Percentiles rank a stretch among this genome's conserved stretches.
Evolutionary conservation across 2,797 vertebrate genomes (phyloP).

Genomic region (Enteromius radiatus): DNA sequence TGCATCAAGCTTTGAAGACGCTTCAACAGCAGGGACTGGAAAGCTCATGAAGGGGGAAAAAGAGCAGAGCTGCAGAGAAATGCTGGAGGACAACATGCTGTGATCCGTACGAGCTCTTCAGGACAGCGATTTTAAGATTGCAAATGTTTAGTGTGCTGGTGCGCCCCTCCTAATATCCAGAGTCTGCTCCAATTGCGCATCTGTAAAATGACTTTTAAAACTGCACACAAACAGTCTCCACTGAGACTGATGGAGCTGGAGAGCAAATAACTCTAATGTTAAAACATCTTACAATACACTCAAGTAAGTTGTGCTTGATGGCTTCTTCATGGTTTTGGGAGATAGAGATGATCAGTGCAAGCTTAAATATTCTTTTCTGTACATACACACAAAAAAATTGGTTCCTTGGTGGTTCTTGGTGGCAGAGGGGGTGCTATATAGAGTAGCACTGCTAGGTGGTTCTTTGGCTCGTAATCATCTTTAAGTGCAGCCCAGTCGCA

Average conservation of each 20-base stretch:
- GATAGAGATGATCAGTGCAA: not conserved
- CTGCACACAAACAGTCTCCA: not conserved
- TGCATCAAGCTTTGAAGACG: not conserved
- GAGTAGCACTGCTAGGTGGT: no score
- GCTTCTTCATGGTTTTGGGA: not conserved
- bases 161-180: not conserved
- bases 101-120: not conserved
- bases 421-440: no score
- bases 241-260: not conserved
- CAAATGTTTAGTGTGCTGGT: slow-evolving; percentile 4
- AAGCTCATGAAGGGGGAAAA: slow-evolving; percentile 10
- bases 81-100: slow-evolving; percentile 21
- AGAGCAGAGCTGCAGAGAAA: not conserved
- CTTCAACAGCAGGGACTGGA: not conserved
- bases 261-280: not conserved
- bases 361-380: not conserved
- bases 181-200: not conserved
- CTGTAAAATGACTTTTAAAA: slow-evolving; percentile 33
- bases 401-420: no score
- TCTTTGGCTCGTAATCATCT: no score
- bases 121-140: slow-evolving; percentile 6
- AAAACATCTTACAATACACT: not conserved
- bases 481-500: no score
- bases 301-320: not conserved
- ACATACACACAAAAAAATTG: no score